These are phyloP conservation scores for Phrynosoma blainvillii DNA, from an alignment of 2,113 vertebrate species.

Conservation along the genomic window DNA sequence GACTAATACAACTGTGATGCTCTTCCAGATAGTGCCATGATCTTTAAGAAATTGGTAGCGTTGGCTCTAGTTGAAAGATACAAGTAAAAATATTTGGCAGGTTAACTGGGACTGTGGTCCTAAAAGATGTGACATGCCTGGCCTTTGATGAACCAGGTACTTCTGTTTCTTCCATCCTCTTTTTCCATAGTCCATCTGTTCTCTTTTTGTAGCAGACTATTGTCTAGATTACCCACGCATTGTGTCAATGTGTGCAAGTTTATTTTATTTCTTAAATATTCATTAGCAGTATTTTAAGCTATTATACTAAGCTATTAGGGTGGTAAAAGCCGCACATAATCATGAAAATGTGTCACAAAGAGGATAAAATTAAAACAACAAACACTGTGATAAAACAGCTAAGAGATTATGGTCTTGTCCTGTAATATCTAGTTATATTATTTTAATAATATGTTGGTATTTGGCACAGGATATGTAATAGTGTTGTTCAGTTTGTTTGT, in stretches of 20 bases:
- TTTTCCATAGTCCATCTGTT: neutral
- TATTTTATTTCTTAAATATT: too few species aligned
- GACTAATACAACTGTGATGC: constrained; percentile 57
- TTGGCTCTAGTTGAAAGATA: constrained; percentile 37
- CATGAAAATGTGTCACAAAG: neutral
- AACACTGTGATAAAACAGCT: too few species aligned
- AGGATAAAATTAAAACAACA: neutral
- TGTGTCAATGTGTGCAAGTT: too few species aligned
- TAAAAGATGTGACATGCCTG: constrained; percentile 9
- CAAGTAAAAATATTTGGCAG: constrained; percentile 22
- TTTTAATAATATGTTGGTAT: too few species aligned
- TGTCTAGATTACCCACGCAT: neutral
- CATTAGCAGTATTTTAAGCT: too few species aligned
- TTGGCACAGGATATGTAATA: too few species aligned
- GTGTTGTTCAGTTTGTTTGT: too few species aligned
- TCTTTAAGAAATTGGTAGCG: constrained; percentile 40
- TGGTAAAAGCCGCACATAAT: too few species aligned
- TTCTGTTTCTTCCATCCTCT: neutral
- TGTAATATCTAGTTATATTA: too few species aligned
- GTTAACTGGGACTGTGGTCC: neutral
- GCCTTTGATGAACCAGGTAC: neutral
- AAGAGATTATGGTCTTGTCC: too few species aligned
- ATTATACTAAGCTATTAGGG: too few species aligned
- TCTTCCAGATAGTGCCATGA: constrained; percentile 36
- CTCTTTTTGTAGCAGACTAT: neutral